Evolutionary conservation across 2,113 vertebrate species (phyloP).

Genomic region (Callaeas wilsoni): DNA sequence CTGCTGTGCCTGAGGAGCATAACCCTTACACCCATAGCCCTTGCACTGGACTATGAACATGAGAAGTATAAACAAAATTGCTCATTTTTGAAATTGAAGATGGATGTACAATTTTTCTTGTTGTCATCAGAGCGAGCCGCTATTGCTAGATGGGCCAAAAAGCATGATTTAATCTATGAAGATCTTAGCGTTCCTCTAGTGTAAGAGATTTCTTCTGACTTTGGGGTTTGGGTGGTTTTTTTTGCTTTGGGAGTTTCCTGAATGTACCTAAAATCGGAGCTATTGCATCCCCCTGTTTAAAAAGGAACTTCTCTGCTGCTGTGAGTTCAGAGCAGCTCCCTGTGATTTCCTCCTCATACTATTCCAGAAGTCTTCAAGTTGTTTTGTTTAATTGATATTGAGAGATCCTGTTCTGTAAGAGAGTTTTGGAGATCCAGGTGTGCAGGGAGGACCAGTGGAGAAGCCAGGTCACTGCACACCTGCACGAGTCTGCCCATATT

Average conservation of each 20-base stretch:
- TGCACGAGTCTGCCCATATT: rapidly evolving
- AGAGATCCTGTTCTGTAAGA: neutral
- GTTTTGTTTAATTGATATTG: neutral
- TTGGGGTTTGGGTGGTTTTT: neutral
- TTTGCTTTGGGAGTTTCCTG: neutral
- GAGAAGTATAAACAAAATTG: neutral
- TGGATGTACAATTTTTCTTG: neutral
- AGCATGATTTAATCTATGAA: neutral
- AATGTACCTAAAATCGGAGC: neutral
- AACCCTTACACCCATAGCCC: neutral
- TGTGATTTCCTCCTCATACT: neutral
- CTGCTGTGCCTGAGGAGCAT: neutral
- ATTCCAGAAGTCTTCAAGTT: neutral
- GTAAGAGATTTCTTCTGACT: neutral
- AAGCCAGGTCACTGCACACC: neutral
- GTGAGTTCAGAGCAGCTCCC: neutral
- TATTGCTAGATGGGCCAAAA: neutral
- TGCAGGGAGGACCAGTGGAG: neutral
- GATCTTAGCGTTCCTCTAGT: neutral
- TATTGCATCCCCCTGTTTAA: neutral
- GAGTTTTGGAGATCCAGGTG: rapidly evolving
- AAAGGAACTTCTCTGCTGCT: neutral
- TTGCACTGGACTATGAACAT: neutral
- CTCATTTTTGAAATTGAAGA: neutral
- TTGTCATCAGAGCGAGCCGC: neutral